Evolutionary conservation across 2,113 vertebrate species (phyloP).

Genomic region (Piprites chloris): DNA sequence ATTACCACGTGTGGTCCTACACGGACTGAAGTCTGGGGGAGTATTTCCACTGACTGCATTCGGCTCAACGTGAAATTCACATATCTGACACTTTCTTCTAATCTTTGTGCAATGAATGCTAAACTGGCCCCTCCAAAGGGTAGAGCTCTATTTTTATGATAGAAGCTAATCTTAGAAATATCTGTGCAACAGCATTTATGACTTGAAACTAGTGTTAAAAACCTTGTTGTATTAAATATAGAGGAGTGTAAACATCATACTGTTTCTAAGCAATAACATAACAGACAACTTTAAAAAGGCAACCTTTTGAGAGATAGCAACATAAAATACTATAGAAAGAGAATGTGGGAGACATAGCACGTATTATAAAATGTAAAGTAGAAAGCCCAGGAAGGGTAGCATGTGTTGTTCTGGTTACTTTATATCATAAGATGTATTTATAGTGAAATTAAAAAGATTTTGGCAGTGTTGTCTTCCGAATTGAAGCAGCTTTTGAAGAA

Average conservation of each 20-base stretch:
- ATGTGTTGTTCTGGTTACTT: background rate
- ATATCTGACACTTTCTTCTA: background rate
- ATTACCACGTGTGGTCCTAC: background rate
- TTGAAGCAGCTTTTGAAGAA: constrained; percentile 24
- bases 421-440: background rate
- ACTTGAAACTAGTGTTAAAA: background rate
- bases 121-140: background rate
- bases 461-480: background rate
- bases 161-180: background rate
- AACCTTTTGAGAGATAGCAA: background rate
- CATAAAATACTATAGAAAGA: background rate
- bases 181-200: background rate
- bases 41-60: background rate
- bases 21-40: rapidly evolving
- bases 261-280: constrained; percentile 9
- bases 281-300: background rate
- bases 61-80: background rate
- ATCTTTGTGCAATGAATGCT: background rate
- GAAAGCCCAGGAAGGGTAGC: background rate
- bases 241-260: background rate
- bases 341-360: background rate
- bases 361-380: background rate
- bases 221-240: background rate
- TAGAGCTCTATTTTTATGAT: background rate
- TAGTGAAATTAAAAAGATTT: constrained; percentile 6